Base-by-base conservation (phyloP, 2,113 vertebrate genomes). In the Stigmatopora nigra region DNA sequence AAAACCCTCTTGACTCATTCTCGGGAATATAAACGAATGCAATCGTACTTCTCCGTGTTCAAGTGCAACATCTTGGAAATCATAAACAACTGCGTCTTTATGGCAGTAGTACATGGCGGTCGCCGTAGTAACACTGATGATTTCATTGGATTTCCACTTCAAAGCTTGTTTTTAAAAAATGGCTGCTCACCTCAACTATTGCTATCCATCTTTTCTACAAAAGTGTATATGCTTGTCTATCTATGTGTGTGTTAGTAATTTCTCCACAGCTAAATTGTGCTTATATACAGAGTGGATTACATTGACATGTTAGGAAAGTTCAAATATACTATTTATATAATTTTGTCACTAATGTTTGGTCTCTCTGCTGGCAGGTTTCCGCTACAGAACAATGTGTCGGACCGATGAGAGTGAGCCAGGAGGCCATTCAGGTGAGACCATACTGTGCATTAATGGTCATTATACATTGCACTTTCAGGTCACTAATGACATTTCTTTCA, bases 391-490 rank as follows among this genome's bases (percentile, higher is more conserved):
- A 96, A 77, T 91, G 92, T 80, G 88, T 98, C 2, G 95, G 96
- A 71, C 93, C 95, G 15, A 98, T 98, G 96, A 93, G 90, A 89
- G 77, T 98, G 84, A 95, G 88, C 8, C 94, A 94, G 83, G 94
- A 97, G 79, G 93, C 94, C 10, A 91, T 96, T 65, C 94, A 98
- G 94, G 95, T 98, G 91, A 71, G 79, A 11, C 14, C 7, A 5
- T 17, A 41, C 17, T 12, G 36, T 9, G 11, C 17, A 58, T 9
- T 11, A 20, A 12, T 11, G 19, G 11, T 12, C 45, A 14, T 12
- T 11, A 46, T 14, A 46, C 45, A 14, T 3, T 45, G 44, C 4
- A 5, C 44, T 45, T 12, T 10, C 7, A 45, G 44, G 44, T 45
- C 44, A 45, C 44, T 45, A 45, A 45, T 45, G 44, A 45, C 8